Conservation (phyloP, 2,113 vertebrate species). For the Synchiropus splendidus region DNA sequence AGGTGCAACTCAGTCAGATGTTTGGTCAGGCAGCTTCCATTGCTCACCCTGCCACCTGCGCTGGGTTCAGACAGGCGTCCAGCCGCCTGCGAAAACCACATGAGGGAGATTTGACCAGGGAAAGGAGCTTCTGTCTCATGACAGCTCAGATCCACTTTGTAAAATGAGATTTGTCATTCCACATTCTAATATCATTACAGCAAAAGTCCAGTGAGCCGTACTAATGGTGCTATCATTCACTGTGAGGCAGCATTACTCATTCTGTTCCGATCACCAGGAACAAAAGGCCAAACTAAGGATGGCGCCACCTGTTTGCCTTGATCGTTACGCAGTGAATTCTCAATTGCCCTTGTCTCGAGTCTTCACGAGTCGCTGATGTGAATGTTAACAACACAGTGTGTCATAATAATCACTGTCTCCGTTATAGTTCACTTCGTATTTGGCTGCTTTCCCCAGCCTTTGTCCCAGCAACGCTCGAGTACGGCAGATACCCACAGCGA, state of each 20-base stretch:
- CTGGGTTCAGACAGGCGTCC: slow-evolving; percentile 15
- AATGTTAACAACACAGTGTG: too few species aligned
- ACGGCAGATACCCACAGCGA: too few species aligned
- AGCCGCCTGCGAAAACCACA: slow-evolving; percentile 36
- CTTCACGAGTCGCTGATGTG: too few species aligned
- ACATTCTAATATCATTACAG: slow-evolving; percentile 37
- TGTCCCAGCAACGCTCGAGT: too few species aligned
- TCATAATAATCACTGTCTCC: too few species aligned
- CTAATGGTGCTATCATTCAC: slow-evolving; percentile 56
- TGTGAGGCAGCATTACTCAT: slow-evolving; percentile 36
- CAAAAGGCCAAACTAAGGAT: slow-evolving; percentile 12
- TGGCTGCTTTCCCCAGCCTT: too few species aligned
- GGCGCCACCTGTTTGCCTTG: too few species aligned
- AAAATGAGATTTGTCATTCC: slow-evolving; percentile 41
- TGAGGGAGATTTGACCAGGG: slow-evolving; percentile 26
- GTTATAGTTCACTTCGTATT: too few species aligned
- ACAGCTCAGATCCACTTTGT: slow-evolving; percentile 27
- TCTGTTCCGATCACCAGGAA: slow-evolving; percentile 20
- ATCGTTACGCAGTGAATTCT: too few species aligned
- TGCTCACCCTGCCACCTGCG: slow-evolving; percentile 33
- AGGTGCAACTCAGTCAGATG: slow-evolving; percentile 24
- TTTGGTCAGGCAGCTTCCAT: slow-evolving; percentile 29
- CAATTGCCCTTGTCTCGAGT: too few species aligned
- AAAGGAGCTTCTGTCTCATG: slow-evolving; percentile 39
- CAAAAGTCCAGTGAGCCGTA: slow-evolving; percentile 44